Percentiles rank a stretch among this genome's conserved stretches.
phyloP scores from a whole-genome alignment of 37 sponge, comb jelly and placozoan species.

The Crambe crambe region DNA sequence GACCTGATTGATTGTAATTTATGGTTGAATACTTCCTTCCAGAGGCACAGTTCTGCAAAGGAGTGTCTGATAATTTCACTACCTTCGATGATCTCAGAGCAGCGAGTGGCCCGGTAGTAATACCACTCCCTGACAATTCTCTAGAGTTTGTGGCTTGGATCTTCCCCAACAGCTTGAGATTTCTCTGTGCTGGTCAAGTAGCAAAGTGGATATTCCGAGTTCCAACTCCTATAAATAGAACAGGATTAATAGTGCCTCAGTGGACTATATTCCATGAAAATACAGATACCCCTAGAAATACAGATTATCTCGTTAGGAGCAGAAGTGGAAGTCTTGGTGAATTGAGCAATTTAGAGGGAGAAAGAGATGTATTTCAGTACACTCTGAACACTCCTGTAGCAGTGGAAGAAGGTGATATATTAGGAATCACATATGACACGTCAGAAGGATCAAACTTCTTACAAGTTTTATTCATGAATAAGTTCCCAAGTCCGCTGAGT shows the following conservation, averaged over 20 bases:
- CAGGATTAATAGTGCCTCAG: neutral
- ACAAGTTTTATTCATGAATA: neutral
- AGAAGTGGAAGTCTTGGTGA: neutral
- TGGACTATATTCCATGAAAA: neutral
- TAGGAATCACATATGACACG: neutral
- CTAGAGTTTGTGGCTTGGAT: constrained; percentile 18
- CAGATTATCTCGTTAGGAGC: neutral
- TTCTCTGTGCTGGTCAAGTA: constrained; percentile 9
- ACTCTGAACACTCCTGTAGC: neutral
- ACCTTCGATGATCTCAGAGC: neutral
- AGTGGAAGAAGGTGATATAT: constrained; percentile 21
- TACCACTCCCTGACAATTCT: neutral
- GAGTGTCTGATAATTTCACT: constrained; percentile 6
- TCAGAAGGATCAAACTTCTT: neutral
- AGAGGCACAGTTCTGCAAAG: neutral
- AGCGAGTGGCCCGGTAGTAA: neutral
- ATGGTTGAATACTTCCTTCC: no score
- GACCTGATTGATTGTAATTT: no score
- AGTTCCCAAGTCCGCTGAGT: neutral
- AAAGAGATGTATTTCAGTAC: constrained; percentile 16
- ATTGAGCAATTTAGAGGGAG: neutral
- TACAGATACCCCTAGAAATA: neutral
- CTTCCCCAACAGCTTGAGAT: constrained; percentile 31
- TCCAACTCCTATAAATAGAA: neutral
- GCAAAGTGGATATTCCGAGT: constrained; percentile 33